Evolutionary conservation across 2,797 vertebrate species (phyloP), one percentile per base, ranked within the genome.

Genomic region (Calcarius lapponicus): DNA sequence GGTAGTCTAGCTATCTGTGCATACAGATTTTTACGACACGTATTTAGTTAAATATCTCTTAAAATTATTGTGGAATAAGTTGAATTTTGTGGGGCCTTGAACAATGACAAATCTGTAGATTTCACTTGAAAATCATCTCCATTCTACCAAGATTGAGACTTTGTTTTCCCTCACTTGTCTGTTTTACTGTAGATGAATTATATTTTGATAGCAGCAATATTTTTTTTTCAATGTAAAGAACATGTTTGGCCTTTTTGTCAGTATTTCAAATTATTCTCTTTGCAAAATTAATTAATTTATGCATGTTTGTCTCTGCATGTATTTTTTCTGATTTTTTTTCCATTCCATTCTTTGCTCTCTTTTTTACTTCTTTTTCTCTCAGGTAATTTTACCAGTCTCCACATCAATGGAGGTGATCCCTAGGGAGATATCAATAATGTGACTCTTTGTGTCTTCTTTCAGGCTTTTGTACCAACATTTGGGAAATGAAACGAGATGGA

Each of bases 11-110:
- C 4, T 57, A 43, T 80, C 19, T 53, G 5, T 70, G 29, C 6
- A 28, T 10, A 34, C 4, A 73, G 45, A 69, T 47, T 79, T 64
- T 82, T 15, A 94, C 64, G 31, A 48, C 6, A 60, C 7, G 2
- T 51, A 19, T 38, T 91, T 71, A 56, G 11, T 62, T 40, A 90
- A 79, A 67, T 53, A 57, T 6, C 6, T 60, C 13, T n/a, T 73
- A 53, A 8, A 88, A 80, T 0, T 28, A 31, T 25, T 64, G 22
- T 1, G 0, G 1, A 86, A 61, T 34, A 57, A 13, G 4, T 53
- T 24, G 25, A 74, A 61, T 78, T 86, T 50, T 74, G 15, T 84
- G 26, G 10, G 22, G 60, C 7, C 5, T 66, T 56, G 32, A 53
- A 56, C 32, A 79, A 60, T 32, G 32, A 87, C 12, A 76, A 70